Evolutionary conservation across 2,797 vertebrate species (phyloP), one percentile per base, ranked within the genome.

Genomic region (Pristis pectinata): DNA sequence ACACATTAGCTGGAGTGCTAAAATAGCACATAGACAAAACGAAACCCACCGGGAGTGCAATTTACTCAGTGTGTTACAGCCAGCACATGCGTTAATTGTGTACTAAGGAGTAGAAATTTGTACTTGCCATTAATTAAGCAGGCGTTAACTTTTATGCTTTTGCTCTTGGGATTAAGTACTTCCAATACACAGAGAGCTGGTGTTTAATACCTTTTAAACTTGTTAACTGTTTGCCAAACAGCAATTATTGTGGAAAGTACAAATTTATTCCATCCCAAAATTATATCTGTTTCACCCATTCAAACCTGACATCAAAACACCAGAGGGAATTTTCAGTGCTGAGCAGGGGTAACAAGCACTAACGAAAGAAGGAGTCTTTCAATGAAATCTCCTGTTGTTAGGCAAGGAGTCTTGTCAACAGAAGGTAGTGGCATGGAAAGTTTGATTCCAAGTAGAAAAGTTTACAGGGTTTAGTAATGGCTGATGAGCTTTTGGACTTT

Each of bases 41-140:
- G 19, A 41, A 91, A 19, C 87, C 87, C 87, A 91, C 61, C 24
- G 87, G 87, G 87, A 91, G 59, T 91, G 87, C 87, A 91, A 67
- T 67, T 91, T 64, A 91, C 87, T 91, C 59, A 64, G 59, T 91
- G 59, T 91, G 87, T 64, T 91, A 37, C 87, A 91, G 7, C 87
- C 61, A 64, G 34, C 87, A 91, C 87, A 91, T 64, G n/a, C 17
- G 61, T 67, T 91, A 91, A 91, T 91, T 91, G 87, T 67, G 59
- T 91, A 91, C 64, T 91, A 91, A 91, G 19, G 59, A 37, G 59
- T 91, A 91, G 87, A 91, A 91, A 91, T 67, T 64, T 91, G 87
- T 67, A 64, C 87, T 67, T 91, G 59, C 59, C 59, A 64, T 67
- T 91, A 91, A 91, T 91, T 91, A 91, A 91, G n/a, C 87, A 91